phyloP scores from a whole-genome alignment of 2,888 invertebrate genomes.

The Drosophila colorata region DNA sequence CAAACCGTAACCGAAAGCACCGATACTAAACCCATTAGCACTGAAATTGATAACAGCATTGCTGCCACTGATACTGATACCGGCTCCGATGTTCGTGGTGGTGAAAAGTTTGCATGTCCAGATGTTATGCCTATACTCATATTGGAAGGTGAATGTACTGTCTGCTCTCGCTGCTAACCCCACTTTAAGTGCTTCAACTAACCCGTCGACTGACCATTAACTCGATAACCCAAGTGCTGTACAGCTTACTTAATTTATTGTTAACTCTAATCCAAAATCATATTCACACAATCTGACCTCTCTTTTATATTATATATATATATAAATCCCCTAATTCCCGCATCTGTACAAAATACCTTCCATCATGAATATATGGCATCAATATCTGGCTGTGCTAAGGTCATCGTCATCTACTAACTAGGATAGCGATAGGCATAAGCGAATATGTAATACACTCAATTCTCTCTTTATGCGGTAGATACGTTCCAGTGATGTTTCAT shows the following conservation, averaged over 20 bases:
- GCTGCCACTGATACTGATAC: conserved; percentile 26
- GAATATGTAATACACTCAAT: neutral
- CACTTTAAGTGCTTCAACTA: conserved; percentile 41
- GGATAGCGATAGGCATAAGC: neutral
- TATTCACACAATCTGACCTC: neutral
- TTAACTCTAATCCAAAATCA: conserved; percentile 10
- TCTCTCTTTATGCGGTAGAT: too few relatives aligned
- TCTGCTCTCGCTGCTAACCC: conserved; percentile 46
- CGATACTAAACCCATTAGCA: conserved; percentile 24
- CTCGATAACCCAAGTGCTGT: conserved; percentile 42
- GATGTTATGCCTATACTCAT: conserved; percentile 92
- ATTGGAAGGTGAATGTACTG: conserved; percentile 90
- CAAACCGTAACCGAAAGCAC: conserved; percentile 10
- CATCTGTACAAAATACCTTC: conserved; percentile 65
- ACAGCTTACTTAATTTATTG: conserved; percentile 42
- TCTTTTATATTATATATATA: neutral
- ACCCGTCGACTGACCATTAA: conserved; percentile 23
- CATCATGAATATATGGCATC: conserved; percentile 52
- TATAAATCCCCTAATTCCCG: neutral
- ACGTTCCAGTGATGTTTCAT: too few relatives aligned
- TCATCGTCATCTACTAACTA: conserved; percentile 21
- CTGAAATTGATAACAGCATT: conserved; percentile 18
- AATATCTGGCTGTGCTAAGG: conserved; percentile 31
- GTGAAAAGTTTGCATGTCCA: conserved; percentile 86
- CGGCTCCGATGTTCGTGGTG: conserved; percentile 45